These are phyloP conservation scores for Habropoda laboriosa DNA, from an alignment of 1,140 invertebrate species.

Conservation along the genomic window DNA sequence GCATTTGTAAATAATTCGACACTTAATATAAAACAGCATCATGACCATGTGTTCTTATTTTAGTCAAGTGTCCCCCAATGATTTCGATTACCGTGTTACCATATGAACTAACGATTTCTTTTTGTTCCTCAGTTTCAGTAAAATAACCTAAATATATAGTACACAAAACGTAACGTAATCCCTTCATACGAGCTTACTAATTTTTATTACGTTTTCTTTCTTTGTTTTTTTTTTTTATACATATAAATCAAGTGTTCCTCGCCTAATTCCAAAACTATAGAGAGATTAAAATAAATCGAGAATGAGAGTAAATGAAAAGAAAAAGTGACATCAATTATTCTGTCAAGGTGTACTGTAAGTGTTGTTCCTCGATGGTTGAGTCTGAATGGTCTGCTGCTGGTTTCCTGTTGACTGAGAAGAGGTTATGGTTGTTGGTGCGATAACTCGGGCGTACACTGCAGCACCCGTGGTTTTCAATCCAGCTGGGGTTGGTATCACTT, in stretches of 20 bases:
- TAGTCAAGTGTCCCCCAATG: not conserved
- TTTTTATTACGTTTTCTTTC: not conserved
- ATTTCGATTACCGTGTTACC: not conserved
- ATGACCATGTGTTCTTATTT: constrained; percentile 2
- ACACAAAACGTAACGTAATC: not conserved
- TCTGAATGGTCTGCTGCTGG: constrained; percentile 64
- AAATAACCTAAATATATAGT: not conserved
- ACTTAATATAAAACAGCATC: constrained; percentile 59
- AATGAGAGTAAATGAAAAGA: constrained; percentile 3
- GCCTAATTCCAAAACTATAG: constrained; percentile 1
- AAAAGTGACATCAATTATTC: constrained; percentile 44
- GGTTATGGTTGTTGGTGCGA: constrained; percentile 77
- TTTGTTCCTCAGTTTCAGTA: not conserved
- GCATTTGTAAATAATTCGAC: constrained; percentile 77
- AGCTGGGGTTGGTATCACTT: constrained; percentile 84
- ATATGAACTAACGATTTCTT: not conserved
- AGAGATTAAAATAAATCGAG: constrained; percentile 2
- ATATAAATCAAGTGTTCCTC: not conserved
- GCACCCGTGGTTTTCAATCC: constrained; percentile 78
- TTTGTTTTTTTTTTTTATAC: constrained; percentile 7
- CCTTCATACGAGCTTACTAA: not conserved
- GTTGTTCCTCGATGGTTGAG: constrained; percentile 69
- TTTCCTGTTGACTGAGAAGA: constrained; percentile 68
- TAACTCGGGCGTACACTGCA: constrained; percentile 78
- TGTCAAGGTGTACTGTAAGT: constrained; percentile 72